Evolutionary conservation across 2,113 vertebrate species (phyloP), one percentile per base, ranked within the genome.

Genomic region (Elephantulus edwardii): DNA sequence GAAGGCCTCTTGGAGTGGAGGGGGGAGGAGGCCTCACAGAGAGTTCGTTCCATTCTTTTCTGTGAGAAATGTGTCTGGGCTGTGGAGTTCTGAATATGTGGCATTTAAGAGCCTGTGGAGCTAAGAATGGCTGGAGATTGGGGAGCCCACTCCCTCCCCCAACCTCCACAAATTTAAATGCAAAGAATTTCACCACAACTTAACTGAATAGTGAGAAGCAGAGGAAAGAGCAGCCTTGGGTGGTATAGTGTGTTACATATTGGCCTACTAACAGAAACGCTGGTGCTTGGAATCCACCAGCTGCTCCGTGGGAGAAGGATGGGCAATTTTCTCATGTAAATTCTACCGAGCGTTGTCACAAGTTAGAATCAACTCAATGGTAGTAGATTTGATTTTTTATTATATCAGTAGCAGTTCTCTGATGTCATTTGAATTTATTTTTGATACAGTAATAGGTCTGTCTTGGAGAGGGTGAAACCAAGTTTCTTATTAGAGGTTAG

Each of bases 381-480:
- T n/a, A n/a, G n/a, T n/a, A n/a, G n/a, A n/a, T n/a, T n/a, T n/a
- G n/a, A n/a, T n/a, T n/a, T n/a, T n/a, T n/a, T n/a, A 9, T 46
- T 35, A 0, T 33, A 33, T 20, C 24, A 3, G 5, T n/a, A 2
- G 3, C 13, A 0, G 3, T 48, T 12, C 83, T 46, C 52, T 0
- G 22, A 33, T 33, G 9, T 42, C 52, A 1, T 26, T 40, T 35
- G 75, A 56, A 46, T 33, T 42, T 24, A 48, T 75, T 83, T 68
- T 50, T 10, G 33, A 56, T 24, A 22, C 5, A 56, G 28, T 16
- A 28, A 40, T 50, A 13, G n/a, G n/a, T n/a, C n/a, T n/a, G n/a
- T n/a, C n/a, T n/a, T n/a, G n/a, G n/a, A n/a, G n/a, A n/a, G n/a
- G n/a, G n/a, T n/a, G n/a, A n/a, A n/a, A n/a, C n/a, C n/a, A n/a